Percentiles rank a stretch among this genome's conserved stretches.
phyloP scores from a whole-genome alignment of 2,888 invertebrate genomes.

The Xylocampa areola region DNA sequence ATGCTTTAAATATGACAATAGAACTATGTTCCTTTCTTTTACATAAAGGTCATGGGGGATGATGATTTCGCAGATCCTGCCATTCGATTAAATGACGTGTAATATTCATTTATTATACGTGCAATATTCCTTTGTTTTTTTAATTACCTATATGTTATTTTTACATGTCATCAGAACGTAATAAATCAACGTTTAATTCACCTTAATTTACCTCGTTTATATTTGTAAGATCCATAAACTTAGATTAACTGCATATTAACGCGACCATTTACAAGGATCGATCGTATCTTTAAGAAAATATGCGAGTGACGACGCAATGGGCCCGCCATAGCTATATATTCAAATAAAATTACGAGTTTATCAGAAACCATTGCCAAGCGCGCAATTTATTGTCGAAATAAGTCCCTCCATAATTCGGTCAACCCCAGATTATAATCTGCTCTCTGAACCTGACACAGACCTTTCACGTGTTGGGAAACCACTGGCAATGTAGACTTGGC shows the following conservation, averaged over 20 bases:
- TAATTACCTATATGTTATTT: too few species aligned
- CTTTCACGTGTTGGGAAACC: conserved; percentile 18
- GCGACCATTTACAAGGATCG: conserved; percentile 40
- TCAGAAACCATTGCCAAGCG: conserved; percentile 51
- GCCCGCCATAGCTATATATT: conserved; percentile 23
- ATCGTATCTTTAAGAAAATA: conserved; percentile 53
- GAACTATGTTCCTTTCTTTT: too few species aligned
- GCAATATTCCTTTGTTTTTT: too few species aligned
- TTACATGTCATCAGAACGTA: conserved; percentile 14
- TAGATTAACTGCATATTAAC: conserved; percentile 52
- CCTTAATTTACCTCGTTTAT: conserved; percentile 23
- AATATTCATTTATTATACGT: too few species aligned
- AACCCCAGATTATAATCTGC: conserved; percentile 50
- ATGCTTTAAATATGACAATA: too few species aligned
- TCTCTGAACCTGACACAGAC: conserved; percentile 55
- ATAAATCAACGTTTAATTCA: conserved; percentile 47
- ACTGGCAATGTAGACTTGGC: conserved; percentile 12
- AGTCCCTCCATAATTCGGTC: conserved; percentile 34
- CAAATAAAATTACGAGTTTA: conserved; percentile 59
- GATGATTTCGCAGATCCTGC: too few species aligned
- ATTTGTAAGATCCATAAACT: conserved; percentile 40
- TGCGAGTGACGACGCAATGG: conserved; percentile 34
- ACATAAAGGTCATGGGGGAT: too few species aligned
- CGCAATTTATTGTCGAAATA: conserved; percentile 50
- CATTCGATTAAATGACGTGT: too few species aligned